These are phyloP conservation scores for Cuculus canorus DNA, from an alignment of 2,797 vertebrate genomes.

Conservation along the genomic window DNA sequence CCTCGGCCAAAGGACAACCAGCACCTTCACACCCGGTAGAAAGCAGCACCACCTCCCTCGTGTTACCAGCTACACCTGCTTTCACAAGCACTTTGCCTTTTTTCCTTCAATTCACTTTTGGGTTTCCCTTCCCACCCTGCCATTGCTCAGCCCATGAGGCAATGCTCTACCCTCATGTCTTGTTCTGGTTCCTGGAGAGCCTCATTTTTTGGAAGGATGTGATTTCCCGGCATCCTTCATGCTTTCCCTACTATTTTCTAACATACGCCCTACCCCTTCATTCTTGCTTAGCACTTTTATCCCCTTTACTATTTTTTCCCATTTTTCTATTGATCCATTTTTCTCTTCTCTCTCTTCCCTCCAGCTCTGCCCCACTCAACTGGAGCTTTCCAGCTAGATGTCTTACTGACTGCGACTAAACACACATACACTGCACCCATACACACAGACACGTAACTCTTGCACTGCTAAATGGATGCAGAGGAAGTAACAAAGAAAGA, in stretches of 20 bases:
- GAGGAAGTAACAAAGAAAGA: conserved; percentile 22
- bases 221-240: neutral
- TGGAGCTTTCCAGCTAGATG: neutral
- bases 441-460: conserved; percentile 25
- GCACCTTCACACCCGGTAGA: rapidly evolving
- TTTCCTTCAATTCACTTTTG: neutral
- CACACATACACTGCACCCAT: neutral
- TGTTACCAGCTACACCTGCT: neutral
- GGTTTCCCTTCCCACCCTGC: neutral
- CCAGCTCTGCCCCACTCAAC: neutral
- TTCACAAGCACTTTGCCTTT: neutral
- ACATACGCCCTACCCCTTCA: neutral
- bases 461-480: conserved; percentile 31
- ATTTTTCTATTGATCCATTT: neutral
- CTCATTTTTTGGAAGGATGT: neutral
- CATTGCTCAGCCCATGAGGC: neutral
- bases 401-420: neutral
- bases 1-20: neutral
- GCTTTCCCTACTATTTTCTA: neutral
- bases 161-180: neutral
- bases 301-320: neutral
- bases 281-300: neutral
- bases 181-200: neutral
- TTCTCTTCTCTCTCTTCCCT: conserved; percentile 5
- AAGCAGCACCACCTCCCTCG: neutral